Percentiles rank a stretch among this genome's conserved stretches.
These are phyloP conservation scores for Parochlus steinenii DNA, from an alignment of 2,888 invertebrate genomes.

Conservation along the genomic window DNA sequence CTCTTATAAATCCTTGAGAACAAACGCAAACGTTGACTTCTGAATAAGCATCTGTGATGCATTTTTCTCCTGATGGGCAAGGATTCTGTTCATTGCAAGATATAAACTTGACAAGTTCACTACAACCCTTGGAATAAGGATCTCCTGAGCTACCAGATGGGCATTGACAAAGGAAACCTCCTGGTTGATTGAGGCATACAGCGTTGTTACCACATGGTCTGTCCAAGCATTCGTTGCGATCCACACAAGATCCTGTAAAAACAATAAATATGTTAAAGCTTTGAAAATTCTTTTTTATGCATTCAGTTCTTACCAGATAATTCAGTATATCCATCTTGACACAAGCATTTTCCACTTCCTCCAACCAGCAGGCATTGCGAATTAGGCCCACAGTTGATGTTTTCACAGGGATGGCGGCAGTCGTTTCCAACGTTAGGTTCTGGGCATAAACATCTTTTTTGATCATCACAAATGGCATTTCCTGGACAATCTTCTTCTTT, in stretches of 20 bases:
- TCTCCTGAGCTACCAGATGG: constrained; percentile 67
- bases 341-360: constrained; percentile 68
- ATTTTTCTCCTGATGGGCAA: constrained; percentile 72
- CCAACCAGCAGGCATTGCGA: constrained; percentile 77
- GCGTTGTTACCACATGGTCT: constrained; percentile 67
- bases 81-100: constrained; percentile 60
- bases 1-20: constrained; percentile 70
- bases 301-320: too few relatives aligned
- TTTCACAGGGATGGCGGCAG: constrained; percentile 86
- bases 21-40: constrained; percentile 78
- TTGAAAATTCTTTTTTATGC: too few relatives aligned
- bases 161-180: constrained; percentile 74
- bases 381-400: constrained; percentile 67
- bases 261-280: too few relatives aligned
- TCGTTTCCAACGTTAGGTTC: constrained; percentile 84
- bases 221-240: constrained; percentile 72
- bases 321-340: constrained; percentile 66
- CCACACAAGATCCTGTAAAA: constrained; percentile 59
- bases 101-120: constrained; percentile 42
- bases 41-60: constrained; percentile 54
- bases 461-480: constrained; percentile 67
- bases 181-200: constrained; percentile 76
- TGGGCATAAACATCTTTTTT: constrained; percentile 69
- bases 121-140: constrained; percentile 62
- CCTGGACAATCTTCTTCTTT: constrained; percentile 69